These are phyloP conservation scores for Hypercompe scribonia DNA, from an alignment of 2,888 invertebrate genomes.

Conservation along the genomic window DNA sequence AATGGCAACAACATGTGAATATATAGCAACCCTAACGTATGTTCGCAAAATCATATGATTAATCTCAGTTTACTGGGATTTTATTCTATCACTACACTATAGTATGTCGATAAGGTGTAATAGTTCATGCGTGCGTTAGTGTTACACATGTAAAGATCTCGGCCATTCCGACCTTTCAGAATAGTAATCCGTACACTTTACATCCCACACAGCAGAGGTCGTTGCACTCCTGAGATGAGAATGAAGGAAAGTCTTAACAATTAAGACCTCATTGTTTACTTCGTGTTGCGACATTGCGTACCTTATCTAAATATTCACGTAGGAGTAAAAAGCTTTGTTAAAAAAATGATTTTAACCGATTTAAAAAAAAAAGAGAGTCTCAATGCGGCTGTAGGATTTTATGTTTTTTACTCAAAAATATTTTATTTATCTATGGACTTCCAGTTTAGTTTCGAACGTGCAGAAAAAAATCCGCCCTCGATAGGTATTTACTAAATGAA, in stretches of 20 bases:
- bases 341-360: conserved; percentile 26
- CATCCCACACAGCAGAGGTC: conserved; percentile 68
- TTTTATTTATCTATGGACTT: neutral
- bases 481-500: no score
- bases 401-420: neutral
- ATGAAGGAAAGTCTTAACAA: conserved; percentile 72
- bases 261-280: conserved; percentile 81
- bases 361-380: neutral
- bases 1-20: no score
- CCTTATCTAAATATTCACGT: conserved; percentile 60
- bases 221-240: conserved; percentile 64
- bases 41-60: no score
- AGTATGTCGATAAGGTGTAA: neutral
- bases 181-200: conserved; percentile 45
- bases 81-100: neutral
- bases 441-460: no score
- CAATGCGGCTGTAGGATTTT: neutral
- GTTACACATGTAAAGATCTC: neutral
- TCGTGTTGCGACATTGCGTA: conserved; percentile 74
- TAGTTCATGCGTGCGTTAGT: neutral
- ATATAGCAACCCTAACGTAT: no score
- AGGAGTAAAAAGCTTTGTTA: conserved; percentile 63
- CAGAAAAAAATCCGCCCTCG: no score
- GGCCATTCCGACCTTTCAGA: conserved; percentile 10
- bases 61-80: no score